Percentiles rank a stretch among this genome's conserved stretches.
These are phyloP conservation scores for Cylindroiulus punctatus DNA, from an alignment of 2,888 invertebrate species.

Conservation along the genomic window DNA sequence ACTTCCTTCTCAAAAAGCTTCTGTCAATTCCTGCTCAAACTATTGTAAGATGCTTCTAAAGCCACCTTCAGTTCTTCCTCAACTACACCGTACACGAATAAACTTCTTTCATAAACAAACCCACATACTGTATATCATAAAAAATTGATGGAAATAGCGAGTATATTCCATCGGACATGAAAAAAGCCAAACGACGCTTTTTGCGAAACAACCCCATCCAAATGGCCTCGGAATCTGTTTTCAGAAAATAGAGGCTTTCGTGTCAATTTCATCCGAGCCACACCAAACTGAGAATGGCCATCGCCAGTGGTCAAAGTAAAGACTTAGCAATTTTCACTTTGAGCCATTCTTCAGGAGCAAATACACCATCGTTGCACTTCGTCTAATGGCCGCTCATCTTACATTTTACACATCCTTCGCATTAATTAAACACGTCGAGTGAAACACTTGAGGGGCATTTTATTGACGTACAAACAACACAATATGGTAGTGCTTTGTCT, in stretches of 20 bases:
- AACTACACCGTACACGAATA: not conserved
- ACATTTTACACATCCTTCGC: constrained; percentile 7
- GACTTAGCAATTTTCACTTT: not conserved
- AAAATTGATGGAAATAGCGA: not conserved
- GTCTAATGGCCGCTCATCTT: not conserved
- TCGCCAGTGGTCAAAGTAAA: not conserved
- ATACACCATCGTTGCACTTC: not conserved
- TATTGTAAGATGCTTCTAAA: not conserved
- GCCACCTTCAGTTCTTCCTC: not conserved
- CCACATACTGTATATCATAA: not conserved
- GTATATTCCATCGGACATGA: not conserved
- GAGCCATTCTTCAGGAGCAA: not conserved
- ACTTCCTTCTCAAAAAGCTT: not conserved
- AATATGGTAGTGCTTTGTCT: not conserved
- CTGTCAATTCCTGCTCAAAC: not conserved
- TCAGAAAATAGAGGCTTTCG: not conserved
- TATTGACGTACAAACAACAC: not conserved
- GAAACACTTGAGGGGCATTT: not conserved
- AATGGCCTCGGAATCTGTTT: not conserved
- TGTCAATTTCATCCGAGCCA: not conserved
- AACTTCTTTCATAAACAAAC: not conserved
- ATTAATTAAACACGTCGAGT: constrained; percentile 4
- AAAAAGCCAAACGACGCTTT: not conserved
- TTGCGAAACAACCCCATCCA: not conserved
- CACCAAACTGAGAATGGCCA: not conserved